Evolutionary conservation across 2,888 invertebrate species (phyloP).

Genomic region (Amiota minor): DNA sequence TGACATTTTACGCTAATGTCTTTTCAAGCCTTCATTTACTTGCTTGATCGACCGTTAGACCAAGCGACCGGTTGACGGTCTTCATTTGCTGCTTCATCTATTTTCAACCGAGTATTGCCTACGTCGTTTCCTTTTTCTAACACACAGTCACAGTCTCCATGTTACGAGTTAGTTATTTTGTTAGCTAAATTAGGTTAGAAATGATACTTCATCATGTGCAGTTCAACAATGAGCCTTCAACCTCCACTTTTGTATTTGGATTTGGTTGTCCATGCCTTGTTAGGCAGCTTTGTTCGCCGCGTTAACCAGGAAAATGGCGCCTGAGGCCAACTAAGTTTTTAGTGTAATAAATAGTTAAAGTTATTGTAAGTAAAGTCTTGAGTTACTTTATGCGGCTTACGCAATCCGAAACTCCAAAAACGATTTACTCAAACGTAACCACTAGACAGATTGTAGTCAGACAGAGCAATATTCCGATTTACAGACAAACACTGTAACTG

Average conservation of each 20-base stretch:
- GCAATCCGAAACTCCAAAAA: not conserved
- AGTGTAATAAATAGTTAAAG: conserved; percentile 61
- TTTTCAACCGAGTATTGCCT: no score
- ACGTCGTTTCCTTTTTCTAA: not conserved
- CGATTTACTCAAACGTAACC: not conserved
- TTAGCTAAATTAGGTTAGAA: conserved; percentile 46
- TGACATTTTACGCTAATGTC: conserved; percentile 59
- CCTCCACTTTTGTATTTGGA: not conserved
- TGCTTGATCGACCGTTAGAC: not conserved
- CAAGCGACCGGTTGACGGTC: no score
- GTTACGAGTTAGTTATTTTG: conserved; percentile 55
- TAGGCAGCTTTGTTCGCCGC: conserved; percentile 23
- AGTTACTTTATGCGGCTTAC: conserved; percentile 47
- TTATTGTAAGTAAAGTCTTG: conserved; percentile 51
- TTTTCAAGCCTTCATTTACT: conserved; percentile 5
- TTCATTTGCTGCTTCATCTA: no score
- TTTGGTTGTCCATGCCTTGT: not conserved
- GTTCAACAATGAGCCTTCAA: not conserved
- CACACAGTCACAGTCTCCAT: not conserved
- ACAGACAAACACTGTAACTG: conserved; percentile 20
- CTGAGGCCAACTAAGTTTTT: conserved; percentile 45
- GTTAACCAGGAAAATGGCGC: not conserved
- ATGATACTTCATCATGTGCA: conserved; percentile 32
- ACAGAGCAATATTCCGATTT: conserved; percentile 43
- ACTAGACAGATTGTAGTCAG: conserved; percentile 36